These are phyloP conservation scores for Clupea harengus DNA, from an alignment of 2,113 vertebrate genomes.

Conservation along the genomic window DNA sequence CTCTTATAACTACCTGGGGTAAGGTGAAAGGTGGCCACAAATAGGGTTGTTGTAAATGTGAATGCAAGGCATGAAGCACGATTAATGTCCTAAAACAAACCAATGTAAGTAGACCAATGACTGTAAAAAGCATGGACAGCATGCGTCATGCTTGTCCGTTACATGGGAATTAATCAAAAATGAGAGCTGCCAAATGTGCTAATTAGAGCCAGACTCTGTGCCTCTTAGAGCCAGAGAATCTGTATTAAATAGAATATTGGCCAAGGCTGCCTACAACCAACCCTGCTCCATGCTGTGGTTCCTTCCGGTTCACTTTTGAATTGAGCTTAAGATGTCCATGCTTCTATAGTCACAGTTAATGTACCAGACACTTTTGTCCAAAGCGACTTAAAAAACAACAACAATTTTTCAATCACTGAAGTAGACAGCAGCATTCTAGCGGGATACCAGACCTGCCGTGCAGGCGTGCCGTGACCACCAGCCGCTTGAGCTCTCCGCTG, in stretches of 20 bases:
- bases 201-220: too few relatives aligned
- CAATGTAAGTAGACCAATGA: too few relatives aligned
- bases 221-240: background rate
- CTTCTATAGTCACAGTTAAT: background rate
- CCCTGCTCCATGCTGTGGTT: background rate
- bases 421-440: background rate
- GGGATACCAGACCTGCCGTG: slow-evolving; percentile 73
- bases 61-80: too few relatives aligned
- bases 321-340: background rate
- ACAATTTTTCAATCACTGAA: background rate
- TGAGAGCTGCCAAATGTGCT: background rate
- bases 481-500: slow-evolving; percentile 71
- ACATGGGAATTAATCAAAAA: background rate
- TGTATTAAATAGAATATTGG: background rate
- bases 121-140: too few relatives aligned
- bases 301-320: background rate
- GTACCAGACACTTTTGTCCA: too few relatives aligned
- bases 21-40: too few relatives aligned
- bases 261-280: background rate
- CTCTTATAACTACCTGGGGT: background rate
- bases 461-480: slow-evolving; percentile 71
- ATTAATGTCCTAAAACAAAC: too few relatives aligned
- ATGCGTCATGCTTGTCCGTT: background rate
- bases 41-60: too few relatives aligned
- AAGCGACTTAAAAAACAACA: too few relatives aligned